phyloP scores from a whole-genome alignment of 2,113 vertebrate genomes.

The Tiliqua scincoides region DNA sequence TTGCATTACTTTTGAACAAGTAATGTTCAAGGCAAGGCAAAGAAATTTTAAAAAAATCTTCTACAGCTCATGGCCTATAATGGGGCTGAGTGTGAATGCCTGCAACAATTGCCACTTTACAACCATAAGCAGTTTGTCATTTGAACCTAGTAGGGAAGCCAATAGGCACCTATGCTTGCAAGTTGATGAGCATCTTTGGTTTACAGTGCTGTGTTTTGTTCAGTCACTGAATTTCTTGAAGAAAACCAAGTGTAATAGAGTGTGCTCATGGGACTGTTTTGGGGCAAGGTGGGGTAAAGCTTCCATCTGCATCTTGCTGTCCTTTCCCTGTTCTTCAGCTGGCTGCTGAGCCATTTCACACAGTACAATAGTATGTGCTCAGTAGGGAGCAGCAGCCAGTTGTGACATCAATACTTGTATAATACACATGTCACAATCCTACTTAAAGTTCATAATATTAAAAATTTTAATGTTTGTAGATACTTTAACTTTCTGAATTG shows the following conservation, averaged over 20 bases:
- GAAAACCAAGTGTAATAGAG: neutral
- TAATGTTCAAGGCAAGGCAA: neutral
- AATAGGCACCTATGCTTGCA: neutral
- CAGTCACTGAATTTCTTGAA: neutral
- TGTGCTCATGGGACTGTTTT: neutral
- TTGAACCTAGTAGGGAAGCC: neutral
- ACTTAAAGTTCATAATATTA: neutral
- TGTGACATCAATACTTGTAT: neutral
- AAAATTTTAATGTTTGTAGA: neutral
- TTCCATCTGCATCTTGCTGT: too few species aligned
- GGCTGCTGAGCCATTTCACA: neutral
- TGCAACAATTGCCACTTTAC: neutral
- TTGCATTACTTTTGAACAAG: neutral
- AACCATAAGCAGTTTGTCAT: neutral
- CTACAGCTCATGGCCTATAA: neutral
- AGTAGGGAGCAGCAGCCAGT: too few species aligned
- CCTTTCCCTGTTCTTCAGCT: neutral
- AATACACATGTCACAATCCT: neutral
- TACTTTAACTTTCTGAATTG: neutral
- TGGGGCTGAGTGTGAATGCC: neutral
- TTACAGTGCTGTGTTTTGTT: neutral
- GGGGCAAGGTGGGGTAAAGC: neutral
- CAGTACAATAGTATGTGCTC: neutral
- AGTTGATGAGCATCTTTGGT: neutral
- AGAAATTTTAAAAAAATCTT: neutral